Evolutionary conservation across 1,140 invertebrate genomes (phyloP).

Genomic region (Hestina assimilis): DNA sequence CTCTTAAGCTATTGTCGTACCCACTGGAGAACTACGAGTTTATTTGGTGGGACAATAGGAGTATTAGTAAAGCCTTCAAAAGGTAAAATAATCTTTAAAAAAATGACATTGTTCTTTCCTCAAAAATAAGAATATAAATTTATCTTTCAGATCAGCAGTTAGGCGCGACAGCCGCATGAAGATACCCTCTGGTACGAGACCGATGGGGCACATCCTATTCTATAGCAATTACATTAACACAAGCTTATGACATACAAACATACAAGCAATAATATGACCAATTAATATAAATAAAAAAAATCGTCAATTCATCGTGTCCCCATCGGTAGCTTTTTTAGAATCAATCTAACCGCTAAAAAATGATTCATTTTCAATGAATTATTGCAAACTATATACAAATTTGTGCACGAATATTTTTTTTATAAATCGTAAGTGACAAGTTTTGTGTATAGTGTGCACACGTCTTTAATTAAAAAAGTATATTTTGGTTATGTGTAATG

Average conservation of each 20-base stretch:
- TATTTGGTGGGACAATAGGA: no score
- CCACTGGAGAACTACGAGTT: no score
- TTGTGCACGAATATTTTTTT: neutral
- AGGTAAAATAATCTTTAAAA: no score
- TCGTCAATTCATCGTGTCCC: neutral
- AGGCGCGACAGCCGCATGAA: neutral
- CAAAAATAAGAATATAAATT: no score
- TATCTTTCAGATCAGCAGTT: neutral
- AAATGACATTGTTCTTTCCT: no score
- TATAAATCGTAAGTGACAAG: neutral
- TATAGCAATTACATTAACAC: neutral
- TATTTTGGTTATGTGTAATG: conserved; percentile 2
- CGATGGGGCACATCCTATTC: neutral
- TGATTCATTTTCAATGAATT: conserved; percentile 4
- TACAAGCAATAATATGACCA: conserved; percentile 1
- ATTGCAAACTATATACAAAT: neutral
- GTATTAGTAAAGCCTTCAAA: no score
- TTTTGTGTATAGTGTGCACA: neutral
- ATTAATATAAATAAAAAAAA: neutral
- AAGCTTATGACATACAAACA: neutral
- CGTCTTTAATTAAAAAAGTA: conserved; percentile 1
- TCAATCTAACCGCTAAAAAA: neutral
- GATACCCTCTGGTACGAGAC: neutral
- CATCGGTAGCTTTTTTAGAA: neutral
- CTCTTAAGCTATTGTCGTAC: no score